Evolutionary conservation across 2,113 vertebrate species (phyloP), one percentile per base, ranked within the genome.

Genomic region (Prionailurus viverrinus): DNA sequence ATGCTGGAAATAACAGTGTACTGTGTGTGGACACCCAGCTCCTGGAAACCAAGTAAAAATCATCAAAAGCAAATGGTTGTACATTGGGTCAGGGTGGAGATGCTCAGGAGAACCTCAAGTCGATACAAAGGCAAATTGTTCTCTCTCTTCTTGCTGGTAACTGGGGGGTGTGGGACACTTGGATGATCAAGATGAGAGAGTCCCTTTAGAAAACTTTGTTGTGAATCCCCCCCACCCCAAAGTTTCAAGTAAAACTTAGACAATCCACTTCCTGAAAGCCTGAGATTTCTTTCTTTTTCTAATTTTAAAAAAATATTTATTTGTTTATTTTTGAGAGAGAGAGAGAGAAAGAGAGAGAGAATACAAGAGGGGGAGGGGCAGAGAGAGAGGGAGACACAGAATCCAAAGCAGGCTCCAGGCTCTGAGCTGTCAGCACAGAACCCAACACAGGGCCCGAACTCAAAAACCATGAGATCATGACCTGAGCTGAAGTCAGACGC

Each of bases 131-230:
- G 79, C 65, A 51, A n/a, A 92, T 16, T 66, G 74, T 69, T 39
- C 48, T 82, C 41, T n/a, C 78, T 7, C 18, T 39, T 58, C 45
- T 90, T 21, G 48, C 76, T n/a, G 29, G 31, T 33, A 79, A 51
- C 76, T 79, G 76, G 48, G 31, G 76, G 76, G 18, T 45, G 7
- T 31, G 31, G 65, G 10, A 68, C 45, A 39, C 23, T 68, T 33
- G 9, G 23, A 74, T 69, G 73, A 80, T 93, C 73, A 79, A 91
- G 25, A 23, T 39, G 36, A 29, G 41, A n/a, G n/a, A 73, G 66
- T 71, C 71, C 73, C 45, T 89, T 65, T 83, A 90, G 74, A 89
- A 89, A 73, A 89, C 41, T 78, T 78, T 45, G 36, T 65, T 85
- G 86, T 90, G 53, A 91, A 29, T 71, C n/a, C 13, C 10, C 10